A percentile compares a stretch with the other conserved stretches of the same genome.
Evolutionary conservation across 2,113 vertebrate genomes (phyloP).

Genomic region (Podocnemis expansa): DNA sequence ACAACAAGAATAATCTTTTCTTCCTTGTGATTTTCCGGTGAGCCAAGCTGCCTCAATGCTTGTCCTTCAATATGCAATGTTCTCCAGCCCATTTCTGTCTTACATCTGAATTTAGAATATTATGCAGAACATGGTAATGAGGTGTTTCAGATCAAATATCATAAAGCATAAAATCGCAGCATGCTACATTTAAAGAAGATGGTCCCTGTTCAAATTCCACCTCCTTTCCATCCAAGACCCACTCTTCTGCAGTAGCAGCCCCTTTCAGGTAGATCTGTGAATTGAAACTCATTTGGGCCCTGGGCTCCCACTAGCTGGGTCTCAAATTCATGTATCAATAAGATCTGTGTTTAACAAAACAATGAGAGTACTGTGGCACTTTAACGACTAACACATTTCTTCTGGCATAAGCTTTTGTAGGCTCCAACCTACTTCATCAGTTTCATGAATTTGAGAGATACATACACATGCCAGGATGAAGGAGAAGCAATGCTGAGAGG

Average conservation of each 20-base stretch:
- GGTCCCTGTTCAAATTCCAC: neutral
- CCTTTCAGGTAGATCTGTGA: neutral
- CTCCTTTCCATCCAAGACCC: neutral
- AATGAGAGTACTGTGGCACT: no score
- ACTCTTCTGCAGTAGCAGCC: neutral
- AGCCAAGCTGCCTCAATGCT: neutral
- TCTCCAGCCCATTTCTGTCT: neutral
- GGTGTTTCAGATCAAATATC: neutral
- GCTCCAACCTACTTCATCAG: no score
- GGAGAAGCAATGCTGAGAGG: no score
- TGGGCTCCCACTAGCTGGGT: neutral
- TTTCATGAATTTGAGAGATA: no score
- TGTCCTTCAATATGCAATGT: neutral
- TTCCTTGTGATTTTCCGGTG: neutral
- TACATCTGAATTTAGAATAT: neutral
- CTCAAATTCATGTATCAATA: neutral
- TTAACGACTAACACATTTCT: no score
- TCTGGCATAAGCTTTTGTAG: no score
- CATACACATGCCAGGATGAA: no score
- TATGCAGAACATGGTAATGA: neutral
- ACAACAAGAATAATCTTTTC: neutral
- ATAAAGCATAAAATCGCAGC: neutral
- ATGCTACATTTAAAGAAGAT: neutral
- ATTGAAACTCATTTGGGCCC: neutral
- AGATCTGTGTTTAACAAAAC: no score